Base-by-base conservation (phyloP, 2,797 vertebrate genomes). In the Menidia menidia region DNA sequence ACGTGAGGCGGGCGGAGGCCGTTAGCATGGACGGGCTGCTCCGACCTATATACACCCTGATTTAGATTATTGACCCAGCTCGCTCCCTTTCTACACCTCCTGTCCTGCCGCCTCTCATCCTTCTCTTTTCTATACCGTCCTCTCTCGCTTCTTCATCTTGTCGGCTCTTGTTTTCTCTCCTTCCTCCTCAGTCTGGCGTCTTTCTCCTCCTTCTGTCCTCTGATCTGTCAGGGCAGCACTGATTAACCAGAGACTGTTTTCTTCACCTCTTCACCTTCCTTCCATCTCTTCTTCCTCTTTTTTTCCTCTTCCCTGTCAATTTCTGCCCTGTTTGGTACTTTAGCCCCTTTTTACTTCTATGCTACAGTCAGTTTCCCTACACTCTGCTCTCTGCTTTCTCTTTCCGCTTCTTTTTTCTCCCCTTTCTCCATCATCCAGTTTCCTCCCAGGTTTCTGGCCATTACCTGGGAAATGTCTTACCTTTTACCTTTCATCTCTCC, bases 41-140 rank as follows among this genome's bases (percentile, higher is more conserved):
- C 55, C 86, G 85, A 87, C 83, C 87, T 84, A 83, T 78, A 81
- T 87, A 83, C 68, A 0, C 32, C 52, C 18, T 53, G 14, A 67
- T 70, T 1, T 79, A 81, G 60, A 74, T 86, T 77, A 83, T 82
- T 66, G 69, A 77, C 73, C 63, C 15, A 55, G 42, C 79, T 79
- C 63, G 3, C 53, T 72, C 18, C 55, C 72, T 66, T 56, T 84
- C 71, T 75, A 56, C 71, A 77, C 79, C 68, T 81, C 80, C 72
- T 6, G 41, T 76, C 68, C 80, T 56, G 33, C 66, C 55, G 72
- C 58, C 60, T 53, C 42, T 75, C 71, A 43, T 68, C 70, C 72
- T 14, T 39, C 63, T 39, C 18, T 44, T 62, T 52, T 66, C 35
- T 8, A 30, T 60, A 66, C 53, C 59, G 4, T 39, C 63, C 68